Evolutionary conservation across 1,140 invertebrate genomes (phyloP).

Genomic region (Conus ventricosus): DNA sequence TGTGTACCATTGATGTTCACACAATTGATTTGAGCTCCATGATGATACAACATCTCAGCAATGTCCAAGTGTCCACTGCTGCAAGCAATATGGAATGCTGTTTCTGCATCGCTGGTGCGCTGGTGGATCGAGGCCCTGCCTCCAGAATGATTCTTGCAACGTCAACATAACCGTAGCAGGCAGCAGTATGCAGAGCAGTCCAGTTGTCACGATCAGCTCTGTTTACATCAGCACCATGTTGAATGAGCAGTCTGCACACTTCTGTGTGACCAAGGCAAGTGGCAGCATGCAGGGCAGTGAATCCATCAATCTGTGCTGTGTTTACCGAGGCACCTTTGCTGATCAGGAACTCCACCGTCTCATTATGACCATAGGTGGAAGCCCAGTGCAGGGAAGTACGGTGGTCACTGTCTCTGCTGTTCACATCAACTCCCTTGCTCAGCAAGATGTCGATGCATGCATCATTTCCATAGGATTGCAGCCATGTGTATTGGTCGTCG

Average conservation of each 20-base stretch:
- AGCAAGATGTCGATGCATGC: constrained; percentile 56
- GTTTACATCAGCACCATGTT: constrained; percentile 59
- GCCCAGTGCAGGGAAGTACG: constrained; percentile 69
- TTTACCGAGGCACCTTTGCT: constrained; percentile 60
- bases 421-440: constrained; percentile 58
- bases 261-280: constrained; percentile 63
- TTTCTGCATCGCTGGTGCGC: constrained; percentile 60
- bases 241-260: constrained; percentile 55
- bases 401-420: constrained; percentile 62
- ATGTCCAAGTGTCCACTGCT: constrained; percentile 59
- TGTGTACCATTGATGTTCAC: constrained; percentile 62
- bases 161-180: constrained; percentile 62
- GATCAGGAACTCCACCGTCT: constrained; percentile 59
- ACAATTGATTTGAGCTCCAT: constrained; percentile 50
- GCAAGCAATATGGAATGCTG: constrained; percentile 61
- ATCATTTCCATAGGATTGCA: constrained; percentile 58
- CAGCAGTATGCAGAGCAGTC: constrained; percentile 66
- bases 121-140: constrained; percentile 48
- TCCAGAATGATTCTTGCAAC: constrained; percentile 57
- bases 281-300: constrained; percentile 65
- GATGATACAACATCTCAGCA: constrained; percentile 49
- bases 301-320: constrained; percentile 64
- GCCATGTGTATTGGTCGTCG: constrained; percentile 68
- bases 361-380: constrained; percentile 56
- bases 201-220: constrained; percentile 62